These are phyloP conservation scores for Bryconaethiops microstoma DNA, from an alignment of 2,797 vertebrate genomes.

Conservation along the genomic window DNA sequence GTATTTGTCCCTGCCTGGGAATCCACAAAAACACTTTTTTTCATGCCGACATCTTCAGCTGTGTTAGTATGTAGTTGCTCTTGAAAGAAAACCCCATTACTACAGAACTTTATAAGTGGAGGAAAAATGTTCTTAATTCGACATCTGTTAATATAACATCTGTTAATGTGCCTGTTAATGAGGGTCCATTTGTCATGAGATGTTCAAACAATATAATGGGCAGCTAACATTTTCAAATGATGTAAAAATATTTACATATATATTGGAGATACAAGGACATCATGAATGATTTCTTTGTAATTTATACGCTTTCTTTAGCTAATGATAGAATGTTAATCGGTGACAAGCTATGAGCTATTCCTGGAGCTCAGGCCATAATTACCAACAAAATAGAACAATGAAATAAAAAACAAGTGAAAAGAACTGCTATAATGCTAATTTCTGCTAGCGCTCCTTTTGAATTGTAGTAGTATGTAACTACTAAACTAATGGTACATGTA, in stretches of 20 bases:
- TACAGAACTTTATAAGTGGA: neutral
- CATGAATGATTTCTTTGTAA: too few relatives aligned
- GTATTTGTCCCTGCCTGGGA: slow-evolving; percentile 6
- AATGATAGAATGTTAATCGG: neutral
- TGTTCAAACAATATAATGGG: neutral
- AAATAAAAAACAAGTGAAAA: too few relatives aligned
- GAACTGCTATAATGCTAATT: too few relatives aligned
- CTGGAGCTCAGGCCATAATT: too few relatives aligned
- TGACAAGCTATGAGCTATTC: too few relatives aligned
- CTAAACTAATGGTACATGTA: too few relatives aligned
- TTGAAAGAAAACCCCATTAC: neutral
- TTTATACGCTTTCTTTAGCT: neutral
- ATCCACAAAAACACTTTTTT: neutral
- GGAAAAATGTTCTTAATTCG: too few relatives aligned
- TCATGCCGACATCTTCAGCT: slow-evolving; percentile 10
- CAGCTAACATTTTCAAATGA: neutral
- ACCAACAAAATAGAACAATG: too few relatives aligned
- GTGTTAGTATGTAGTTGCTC: neutral
- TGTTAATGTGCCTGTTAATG: neutral
- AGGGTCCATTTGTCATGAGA: neutral
- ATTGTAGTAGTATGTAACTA: too few relatives aligned
- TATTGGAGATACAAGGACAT: neutral
- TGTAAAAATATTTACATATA: neutral
- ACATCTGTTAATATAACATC: too few relatives aligned
- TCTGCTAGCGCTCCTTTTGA: too few relatives aligned